Base-by-base conservation (phyloP, 2,888 invertebrate genomes). In the Dasysyrphus tricinctus region DNA sequence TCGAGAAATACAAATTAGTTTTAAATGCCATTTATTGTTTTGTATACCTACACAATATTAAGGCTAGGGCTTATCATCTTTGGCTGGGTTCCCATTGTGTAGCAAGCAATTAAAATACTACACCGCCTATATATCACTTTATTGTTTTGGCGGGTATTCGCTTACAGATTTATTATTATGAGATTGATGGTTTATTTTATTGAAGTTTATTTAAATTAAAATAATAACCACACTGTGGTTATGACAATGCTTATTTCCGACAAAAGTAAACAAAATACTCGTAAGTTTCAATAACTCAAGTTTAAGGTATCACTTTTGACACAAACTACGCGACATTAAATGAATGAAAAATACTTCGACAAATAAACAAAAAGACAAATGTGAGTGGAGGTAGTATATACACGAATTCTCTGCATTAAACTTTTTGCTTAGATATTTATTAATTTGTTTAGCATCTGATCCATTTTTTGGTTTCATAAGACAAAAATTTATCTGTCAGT, bases 281-380 rank as follows among this genome's bases (percentile, higher is more conserved):
- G n/a, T n/a, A 8, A 7, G 54, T 29, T 54, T 8, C 29, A 54
- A 32, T 54, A 54, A 54, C 4, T 54, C 14, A 54, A 54, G 29
- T 32, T 54, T 14, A 24, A 8, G 8, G 24, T 65, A 57, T 70
- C 42, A 24, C 29, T 59, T 69, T 75, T 75, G 75, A 65, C 47
- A 65, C 19, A 24, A 54, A n/a, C 24, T 29, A 29, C 19, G 49
- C 16, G 12, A 19, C 34, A 8, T 24, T 69, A 11, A 61, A 42
- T 59, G 37, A 80, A 67, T 80, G 54, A 44, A 69, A 69, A 69
- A 69, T 51, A 44, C n/a, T 47, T 2, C 6, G 12, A 9, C 24
- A 39, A 44, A 77, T 39, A 67, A 32, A 32, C 11, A 39, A 12
- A 42, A 61, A 39, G 1, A 14, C 39, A 42, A 19, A 6, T 16